phyloP scores from a whole-genome alignment of 30 jellyfish, hydroid and myxozoan genomes.

The Rhopilema esculentum region DNA sequence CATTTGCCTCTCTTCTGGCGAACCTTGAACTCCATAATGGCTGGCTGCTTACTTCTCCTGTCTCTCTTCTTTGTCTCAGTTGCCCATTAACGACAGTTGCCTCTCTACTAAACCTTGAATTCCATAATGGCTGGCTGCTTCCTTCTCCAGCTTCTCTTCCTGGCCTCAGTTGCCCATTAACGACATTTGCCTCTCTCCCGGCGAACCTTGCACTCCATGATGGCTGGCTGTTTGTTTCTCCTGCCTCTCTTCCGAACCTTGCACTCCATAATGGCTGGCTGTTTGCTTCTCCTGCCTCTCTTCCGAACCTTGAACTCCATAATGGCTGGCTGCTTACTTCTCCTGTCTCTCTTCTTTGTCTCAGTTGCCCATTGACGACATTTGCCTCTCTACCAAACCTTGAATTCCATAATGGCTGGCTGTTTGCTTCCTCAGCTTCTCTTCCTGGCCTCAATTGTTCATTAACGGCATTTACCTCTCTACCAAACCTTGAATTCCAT shows the following conservation, averaged over 20 bases:
- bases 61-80: conserved; percentile 2
- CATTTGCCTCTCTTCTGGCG: conserved; percentile 41
- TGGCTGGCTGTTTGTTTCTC: conserved; percentile 9
- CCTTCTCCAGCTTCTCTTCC: neutral
- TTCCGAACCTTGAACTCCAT: conserved; percentile 35
- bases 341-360: conserved; percentile 8
- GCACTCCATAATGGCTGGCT: conserved; percentile 21
- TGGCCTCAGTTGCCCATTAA: neutral
- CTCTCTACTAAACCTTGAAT: conserved; percentile 16
- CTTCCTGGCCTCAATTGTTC: conserved; percentile 9
- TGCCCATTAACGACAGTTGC: neutral
- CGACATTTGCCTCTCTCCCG: conserved; percentile 26
- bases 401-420: conserved; percentile 14
- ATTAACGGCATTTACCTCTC: neutral
- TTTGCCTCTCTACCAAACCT: conserved; percentile 46
- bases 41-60: neutral
- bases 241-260: conserved; percentile 33
- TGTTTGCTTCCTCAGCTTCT: neutral
- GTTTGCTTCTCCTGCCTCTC: conserved; percentile 1
- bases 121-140: conserved; percentile 23
- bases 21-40: conserved; percentile 20
- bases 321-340: neutral
- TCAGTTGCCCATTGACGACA: neutral
- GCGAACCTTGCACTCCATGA: conserved; percentile 43
- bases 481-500: conserved; percentile 34